A percentile compares a stretch with the other conserved stretches of the same genome.
phyloP scores from a whole-genome alignment of 2,888 invertebrate species.

The Xylota sylvarum region DNA sequence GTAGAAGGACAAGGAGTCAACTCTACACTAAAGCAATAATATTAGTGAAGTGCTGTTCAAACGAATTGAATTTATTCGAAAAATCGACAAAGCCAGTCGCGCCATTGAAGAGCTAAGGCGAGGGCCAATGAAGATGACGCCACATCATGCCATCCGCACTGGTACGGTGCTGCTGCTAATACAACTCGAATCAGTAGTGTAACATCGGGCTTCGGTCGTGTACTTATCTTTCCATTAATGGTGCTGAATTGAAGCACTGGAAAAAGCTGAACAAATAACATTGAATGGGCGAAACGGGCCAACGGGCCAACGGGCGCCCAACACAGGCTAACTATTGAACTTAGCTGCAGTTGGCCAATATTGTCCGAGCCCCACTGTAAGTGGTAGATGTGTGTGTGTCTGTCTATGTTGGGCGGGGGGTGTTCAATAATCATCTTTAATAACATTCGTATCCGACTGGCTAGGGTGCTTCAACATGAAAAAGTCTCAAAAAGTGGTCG shows the following conservation, averaged over 20 bases:
- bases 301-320: conserved; percentile 41
- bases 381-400: conserved; percentile 7
- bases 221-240: conserved; percentile 76
- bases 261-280: conserved; percentile 76
- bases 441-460: conserved; percentile 69
- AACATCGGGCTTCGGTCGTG: conserved; percentile 61
- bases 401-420: conserved; percentile 1
- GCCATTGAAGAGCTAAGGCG: conserved; percentile 51
- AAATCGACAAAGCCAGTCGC: conserved; percentile 75
- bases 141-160: conserved; percentile 36
- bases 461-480: conserved; percentile 62
- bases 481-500: conserved; percentile 51
- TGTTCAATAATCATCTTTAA: conserved; percentile 75
- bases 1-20: conserved; percentile 11
- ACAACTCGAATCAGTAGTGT: conserved; percentile 32
- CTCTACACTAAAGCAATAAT: conserved; percentile 71
- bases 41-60: conserved; percentile 78
- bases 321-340: conserved; percentile 67
- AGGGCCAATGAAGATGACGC: conserved; percentile 68
- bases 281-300: conserved; percentile 42
- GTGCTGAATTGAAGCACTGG: conserved; percentile 70
- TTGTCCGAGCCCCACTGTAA: conserved; percentile 46
- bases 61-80: conserved; percentile 77
- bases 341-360: conserved; percentile 74
- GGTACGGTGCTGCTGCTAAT: conserved; percentile 24